Base-by-base conservation (phyloP, 2,797 vertebrate species). In the Kryptolebias ocellatus region DNA sequence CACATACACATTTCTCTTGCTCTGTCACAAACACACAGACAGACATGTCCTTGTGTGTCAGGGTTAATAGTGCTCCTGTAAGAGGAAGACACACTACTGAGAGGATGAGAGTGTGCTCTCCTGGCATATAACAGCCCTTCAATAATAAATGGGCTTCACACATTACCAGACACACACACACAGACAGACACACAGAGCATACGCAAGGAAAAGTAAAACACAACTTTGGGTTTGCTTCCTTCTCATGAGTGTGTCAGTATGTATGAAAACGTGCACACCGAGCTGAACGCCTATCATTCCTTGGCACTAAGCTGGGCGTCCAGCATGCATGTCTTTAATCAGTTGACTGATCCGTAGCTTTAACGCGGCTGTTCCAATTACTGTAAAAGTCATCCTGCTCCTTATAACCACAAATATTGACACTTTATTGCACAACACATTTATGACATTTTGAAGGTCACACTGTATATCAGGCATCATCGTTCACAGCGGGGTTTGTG, bases 391-490 rank as follows among this genome's bases (percentile, higher is more conserved):
- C 98, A 97, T 95, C 95, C 95, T 93, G 95, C 94, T 93, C 95
- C 96, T 95, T 96, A 97, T 97, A 97, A 97, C 96, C 96, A 96
- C 97, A 99, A 99, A 99, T 99, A 99, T 99, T 98, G 97, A 99
- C 98, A 99, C 96, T 98, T 99, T 99, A 99, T 96, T 97, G 96
- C 96, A 97, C 95, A 96, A 97, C 87, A 95, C 96, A 96, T 96
- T 96, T 97, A 97, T 99, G 97, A 96, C 97, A 98, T 92, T 99
- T 98, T 99, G 98, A 99, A 99, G 98, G 98, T 99, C 97, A 98
- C 95, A 94, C 95, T 94, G 94, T 96, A 97, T 96, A 97, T 97
- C 96, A 97, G 94, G 95, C 95, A 95, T 94, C 95, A 93, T 94
- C 94, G 95, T 96, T 95, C 96, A 95, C 85, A 83, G 78, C 62